Base-by-base conservation (phyloP, 2,113 vertebrate species). In the Lota lota region DNA sequence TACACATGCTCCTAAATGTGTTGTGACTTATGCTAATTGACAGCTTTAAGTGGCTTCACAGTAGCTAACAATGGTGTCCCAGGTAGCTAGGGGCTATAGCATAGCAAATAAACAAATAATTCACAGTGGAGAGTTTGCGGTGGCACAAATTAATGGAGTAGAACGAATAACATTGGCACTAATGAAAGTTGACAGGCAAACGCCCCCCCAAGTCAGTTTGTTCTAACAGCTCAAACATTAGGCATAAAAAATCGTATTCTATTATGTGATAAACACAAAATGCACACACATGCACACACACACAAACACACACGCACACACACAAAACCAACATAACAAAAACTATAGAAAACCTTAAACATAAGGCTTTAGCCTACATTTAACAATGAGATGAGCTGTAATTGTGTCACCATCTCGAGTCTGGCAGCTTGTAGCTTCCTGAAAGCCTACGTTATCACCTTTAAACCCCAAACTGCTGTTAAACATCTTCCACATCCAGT, bases 181-280 rank as follows among this genome's bases (percentile, higher is more conserved):
- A 90, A 90, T 88, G 80, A 82, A 67, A 81, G 85, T 78, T 86
- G 87, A 89, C 88, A 89, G 82, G 70, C 82, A 85, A 82, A 77
- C 80, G 79, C 85, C 76, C 53, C 81, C 83, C 76, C 72, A 81
- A 61, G 79, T 82, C 79, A 85, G 87, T 85, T 86, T 86, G 79
- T 84, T 87, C 73, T 81, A 84, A 86, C 83, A 75, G 78, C 72
- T 79, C 69, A 85, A 89, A 88, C 78, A 82, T 79, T 77, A 74
- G 74, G 78, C 70, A 68, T 51, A 17, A 58, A 81, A 83, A 78
- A 66, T 69, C 74, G 82, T 78, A 14, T 12, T 14, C 73, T 28
- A 40, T 19, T 66, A 56, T 66, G 68, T 66, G 61, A 11, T 1
- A 11, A 53, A 54, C 57, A 54, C 65, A 50, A 60, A 4, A 28